Evolutionary conservation across 2,888 invertebrate species (phyloP).

Genomic region (Beris morrisii): DNA sequence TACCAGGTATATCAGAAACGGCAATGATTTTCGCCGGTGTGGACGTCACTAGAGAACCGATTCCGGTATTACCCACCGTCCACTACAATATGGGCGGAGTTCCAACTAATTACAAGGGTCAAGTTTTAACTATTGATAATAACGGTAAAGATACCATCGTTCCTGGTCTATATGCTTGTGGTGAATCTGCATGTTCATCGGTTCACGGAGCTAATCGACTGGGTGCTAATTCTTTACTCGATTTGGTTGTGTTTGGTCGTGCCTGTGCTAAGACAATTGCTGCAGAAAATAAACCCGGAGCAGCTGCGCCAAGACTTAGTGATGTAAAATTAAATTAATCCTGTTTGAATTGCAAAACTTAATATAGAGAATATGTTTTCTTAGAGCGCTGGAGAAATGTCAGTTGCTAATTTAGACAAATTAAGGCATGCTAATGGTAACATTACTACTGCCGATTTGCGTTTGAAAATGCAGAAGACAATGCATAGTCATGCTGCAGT

Average conservation of each 20-base stretch:
- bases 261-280: slow-evolving; percentile 89
- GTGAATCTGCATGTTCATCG: slow-evolving; percentile 89
- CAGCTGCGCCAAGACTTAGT: slow-evolving; percentile 68
- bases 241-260: slow-evolving; percentile 94
- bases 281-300: slow-evolving; percentile 80
- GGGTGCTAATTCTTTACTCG: slow-evolving; percentile 95
- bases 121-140: slow-evolving; percentile 60
- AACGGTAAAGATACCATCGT: slow-evolving; percentile 59
- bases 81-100: slow-evolving; percentile 99
- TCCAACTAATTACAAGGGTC: slow-evolving; percentile 92
- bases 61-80: slow-evolving; percentile 94
- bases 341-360: background rate
- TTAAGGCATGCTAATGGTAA: slow-evolving; percentile 73
- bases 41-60: slow-evolving; percentile 92
- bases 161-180: slow-evolving; percentile 85
- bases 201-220: slow-evolving; percentile 96
- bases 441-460: slow-evolving; percentile 74
- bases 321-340: slow-evolving; percentile 55
- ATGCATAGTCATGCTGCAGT: slow-evolving; percentile 97
- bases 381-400: slow-evolving; percentile 82
- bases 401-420: slow-evolving; percentile 86
- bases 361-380: background rate
- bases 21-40: slow-evolving; percentile 99
- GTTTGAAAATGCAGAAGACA: slow-evolving; percentile 87
- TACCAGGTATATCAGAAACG: slow-evolving; percentile 74